phyloP scores from a whole-genome alignment of 1,140 invertebrate genomes.

The Melanaphis sacchari region DNA sequence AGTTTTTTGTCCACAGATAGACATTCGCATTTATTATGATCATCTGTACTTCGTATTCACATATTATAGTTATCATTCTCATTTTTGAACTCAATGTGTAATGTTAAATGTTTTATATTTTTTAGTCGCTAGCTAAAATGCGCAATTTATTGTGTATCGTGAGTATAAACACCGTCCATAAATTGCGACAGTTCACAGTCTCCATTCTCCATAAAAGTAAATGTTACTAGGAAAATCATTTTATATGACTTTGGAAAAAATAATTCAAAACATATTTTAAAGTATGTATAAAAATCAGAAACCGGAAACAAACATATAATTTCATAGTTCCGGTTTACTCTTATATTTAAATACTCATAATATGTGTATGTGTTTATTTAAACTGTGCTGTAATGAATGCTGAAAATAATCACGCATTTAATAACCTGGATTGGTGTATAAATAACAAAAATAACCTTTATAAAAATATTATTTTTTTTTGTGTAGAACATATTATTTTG shows the following conservation, averaged over 20 bases:
- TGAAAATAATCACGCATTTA: not conserved
- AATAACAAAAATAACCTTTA: not conserved
- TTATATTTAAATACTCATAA: not conserved
- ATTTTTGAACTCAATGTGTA: too few relatives aligned
- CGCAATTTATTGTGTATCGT: not conserved
- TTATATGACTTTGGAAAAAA: not conserved
- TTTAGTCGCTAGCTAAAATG: too few relatives aligned
- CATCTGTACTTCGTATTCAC: too few relatives aligned
- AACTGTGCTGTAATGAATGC: not conserved
- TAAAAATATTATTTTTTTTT: too few relatives aligned
- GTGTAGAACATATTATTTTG: not conserved
- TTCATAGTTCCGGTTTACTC: not conserved
- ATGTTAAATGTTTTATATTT: too few relatives aligned
- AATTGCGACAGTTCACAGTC: not conserved
- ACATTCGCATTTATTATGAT: too few relatives aligned
- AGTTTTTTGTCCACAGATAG: not conserved
- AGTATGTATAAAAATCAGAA: not conserved
- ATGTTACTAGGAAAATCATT: not conserved
- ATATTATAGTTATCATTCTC: too few relatives aligned
- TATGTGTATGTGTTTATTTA: not conserved
- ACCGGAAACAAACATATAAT: not conserved
- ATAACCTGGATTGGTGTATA: not conserved
- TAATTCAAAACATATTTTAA: not conserved
- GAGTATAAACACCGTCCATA: not conserved
- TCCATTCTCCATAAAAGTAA: not conserved